These are phyloP conservation scores for Callyntrura guangdongensis DNA, from an alignment of 2,888 invertebrate species.

Conservation along the genomic window DNA sequence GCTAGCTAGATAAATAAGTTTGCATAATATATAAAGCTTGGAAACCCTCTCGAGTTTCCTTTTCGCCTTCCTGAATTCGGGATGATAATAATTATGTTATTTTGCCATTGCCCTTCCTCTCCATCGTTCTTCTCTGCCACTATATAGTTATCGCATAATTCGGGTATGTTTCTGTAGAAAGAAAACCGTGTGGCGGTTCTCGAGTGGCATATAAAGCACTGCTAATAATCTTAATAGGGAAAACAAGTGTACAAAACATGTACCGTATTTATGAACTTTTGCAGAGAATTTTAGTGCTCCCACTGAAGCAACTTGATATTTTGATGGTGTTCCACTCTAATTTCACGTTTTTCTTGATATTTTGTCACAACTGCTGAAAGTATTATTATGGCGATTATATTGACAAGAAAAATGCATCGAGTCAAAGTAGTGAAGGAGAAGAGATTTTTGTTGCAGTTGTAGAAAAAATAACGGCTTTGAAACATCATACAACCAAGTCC, in stretches of 20 bases:
- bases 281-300: conserved; percentile 13
- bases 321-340: conserved; percentile 48
- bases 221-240: conserved; percentile 24
- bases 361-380: conserved; percentile 70
- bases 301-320: conserved; percentile 50
- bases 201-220: conserved; percentile 9
- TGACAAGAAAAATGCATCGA: conserved; percentile 57
- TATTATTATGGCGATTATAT: conserved; percentile 57
- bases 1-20: background rate
- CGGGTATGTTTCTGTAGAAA: background rate
- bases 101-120: conserved; percentile 52
- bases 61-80: conserved; percentile 37
- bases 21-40: conserved; percentile 22
- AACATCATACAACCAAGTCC: conserved; percentile 1
- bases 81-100: conserved; percentile 40
- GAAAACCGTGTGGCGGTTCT: conserved; percentile 12
- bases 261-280: conserved; percentile 26
- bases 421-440: background rate
- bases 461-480: conserved; percentile 26
- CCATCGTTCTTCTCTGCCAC: background rate
- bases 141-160: conserved; percentile 2
- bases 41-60: conserved; percentile 8
- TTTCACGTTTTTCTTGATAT: conserved; percentile 57
- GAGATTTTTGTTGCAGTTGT: conserved; percentile 33
- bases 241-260: conserved; percentile 18